These are phyloP conservation scores for Hylyphantes graminicola DNA, from an alignment of 1,140 invertebrate genomes.

Conservation along the genomic window DNA sequence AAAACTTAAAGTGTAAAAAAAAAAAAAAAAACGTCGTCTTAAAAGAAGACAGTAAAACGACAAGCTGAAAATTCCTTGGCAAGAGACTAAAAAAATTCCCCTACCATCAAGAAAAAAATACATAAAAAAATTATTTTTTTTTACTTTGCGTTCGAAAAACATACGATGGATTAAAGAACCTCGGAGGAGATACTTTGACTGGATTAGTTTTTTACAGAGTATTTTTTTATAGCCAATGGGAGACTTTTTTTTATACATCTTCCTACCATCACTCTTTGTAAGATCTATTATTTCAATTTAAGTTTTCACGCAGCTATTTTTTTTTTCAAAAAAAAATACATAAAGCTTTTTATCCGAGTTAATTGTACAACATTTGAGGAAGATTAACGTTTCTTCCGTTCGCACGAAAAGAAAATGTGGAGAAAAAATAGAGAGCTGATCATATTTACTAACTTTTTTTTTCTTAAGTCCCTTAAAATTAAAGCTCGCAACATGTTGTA, in stretches of 20 bases:
- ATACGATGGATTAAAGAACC: slow-evolving; percentile 44
- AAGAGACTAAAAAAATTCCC: slow-evolving; percentile 7
- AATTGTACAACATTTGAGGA: slow-evolving; percentile 52
- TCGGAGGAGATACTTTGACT: background rate
- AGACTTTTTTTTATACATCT: slow-evolving; percentile 1
- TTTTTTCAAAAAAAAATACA: background rate
- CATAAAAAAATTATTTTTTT: slow-evolving; percentile 40
- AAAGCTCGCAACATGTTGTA: too few relatives aligned
- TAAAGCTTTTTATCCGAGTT: slow-evolving; percentile 11
- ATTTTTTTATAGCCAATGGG: background rate
- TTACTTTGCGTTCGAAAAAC: slow-evolving; percentile 37
- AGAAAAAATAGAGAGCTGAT: too few relatives aligned
- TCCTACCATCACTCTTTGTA: background rate
- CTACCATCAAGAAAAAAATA: background rate
- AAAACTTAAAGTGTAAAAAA: too few relatives aligned
- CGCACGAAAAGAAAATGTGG: background rate
- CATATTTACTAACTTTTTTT: too few relatives aligned
- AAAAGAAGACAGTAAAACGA: slow-evolving; percentile 27
- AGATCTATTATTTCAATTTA: slow-evolving; percentile 41
- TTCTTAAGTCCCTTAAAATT: too few relatives aligned
- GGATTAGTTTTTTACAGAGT: slow-evolving; percentile 23
- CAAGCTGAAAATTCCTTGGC: slow-evolving; percentile 23
- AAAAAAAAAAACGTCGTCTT: too few relatives aligned
- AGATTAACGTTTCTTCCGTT: slow-evolving; percentile 38
- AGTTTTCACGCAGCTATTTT: background rate